Evolutionary conservation across 1,140 invertebrate genomes (phyloP), one percentile per base, ranked within the genome.

Genomic region (Parapsyche elsis): DNA sequence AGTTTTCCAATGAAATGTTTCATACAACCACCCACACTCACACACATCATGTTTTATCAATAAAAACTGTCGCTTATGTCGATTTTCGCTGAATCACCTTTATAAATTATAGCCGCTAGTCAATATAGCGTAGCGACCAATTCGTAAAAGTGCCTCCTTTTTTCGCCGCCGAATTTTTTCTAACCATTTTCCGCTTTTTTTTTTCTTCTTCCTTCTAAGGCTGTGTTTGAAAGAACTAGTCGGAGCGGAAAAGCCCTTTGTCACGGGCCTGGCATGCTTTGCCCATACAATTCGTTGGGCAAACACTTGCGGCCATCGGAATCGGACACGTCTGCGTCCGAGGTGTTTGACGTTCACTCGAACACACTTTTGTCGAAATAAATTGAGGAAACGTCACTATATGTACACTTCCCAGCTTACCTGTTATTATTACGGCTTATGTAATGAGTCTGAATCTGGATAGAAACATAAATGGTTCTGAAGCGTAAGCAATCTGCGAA

Each of bases 311-410:
- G 30, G 30, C 2, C 30, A 38, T 38, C 30, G 16, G 49, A 53
- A 53, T 53, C 49, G 49, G 49, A 53, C 49, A 53, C 49, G 49
- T 53, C 49, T 53, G 49, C 16, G 49, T 10, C 49, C 49, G 49
- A 53, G 49, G 10, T 53, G 49, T 53, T 53, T 53, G 49, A 53
- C 49, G 49, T 53, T 53, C 49, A 53, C 49, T 53, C 49, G 49
- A 53, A 38, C 7, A 12, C 10, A 53, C 49, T 53, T 53, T 53
- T 53, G 49, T 53, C 49, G 49, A 53, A 53, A 53, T 53, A 53
- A 53, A 53, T 53, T 16, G 49, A 53, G 16, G 49, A 53, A 53
- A 38, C 30, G 30, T 38, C 30, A 38, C 30, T 38, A 7, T 38
- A 38, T 38, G 7, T 7, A 38, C 7, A 38, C 30, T 4, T 4